These are phyloP conservation scores for Hartigia nigra DNA, from an alignment of 2,888 invertebrate genomes.

Conservation along the genomic window DNA sequence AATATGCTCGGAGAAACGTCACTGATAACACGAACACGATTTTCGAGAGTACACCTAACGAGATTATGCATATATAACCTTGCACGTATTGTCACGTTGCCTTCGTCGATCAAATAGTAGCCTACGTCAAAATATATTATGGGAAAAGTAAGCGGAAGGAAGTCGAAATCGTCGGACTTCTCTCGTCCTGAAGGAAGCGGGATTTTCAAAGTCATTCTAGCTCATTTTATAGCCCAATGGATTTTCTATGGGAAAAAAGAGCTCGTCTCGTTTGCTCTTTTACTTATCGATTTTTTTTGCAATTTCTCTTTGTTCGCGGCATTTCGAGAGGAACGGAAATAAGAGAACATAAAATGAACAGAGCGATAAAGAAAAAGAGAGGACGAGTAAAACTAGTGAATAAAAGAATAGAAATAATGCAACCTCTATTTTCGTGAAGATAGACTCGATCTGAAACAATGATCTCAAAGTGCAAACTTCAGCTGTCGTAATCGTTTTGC, in stretches of 20 bases:
- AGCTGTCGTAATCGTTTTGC: not conserved
- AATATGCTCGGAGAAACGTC: not conserved
- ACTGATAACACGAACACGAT: not conserved
- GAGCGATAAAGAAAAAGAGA: not conserved
- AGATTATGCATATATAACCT: not conserved
- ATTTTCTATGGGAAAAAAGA: not conserved
- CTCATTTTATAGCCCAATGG: not conserved
- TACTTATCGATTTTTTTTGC: not conserved
- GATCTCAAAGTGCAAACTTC: not conserved
- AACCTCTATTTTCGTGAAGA: too few species aligned
- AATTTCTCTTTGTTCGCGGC: not conserved
- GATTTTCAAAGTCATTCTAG: not conserved
- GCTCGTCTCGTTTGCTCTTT: not conserved
- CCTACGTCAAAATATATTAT: not conserved
- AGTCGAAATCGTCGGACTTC: not conserved
- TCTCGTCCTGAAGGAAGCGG: too few species aligned
- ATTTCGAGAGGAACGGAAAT: not conserved
- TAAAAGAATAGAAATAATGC: not conserved
- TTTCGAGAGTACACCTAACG: not conserved
- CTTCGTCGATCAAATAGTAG: not conserved
- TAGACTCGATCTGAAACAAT: not conserved
- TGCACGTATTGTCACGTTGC: not conserved
- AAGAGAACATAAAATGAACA: not conserved
- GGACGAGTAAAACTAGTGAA: not conserved
- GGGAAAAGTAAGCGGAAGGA: not conserved